Conservation (phyloP, 2,888 invertebrate genomes). For the Hedya salicella region DNA sequence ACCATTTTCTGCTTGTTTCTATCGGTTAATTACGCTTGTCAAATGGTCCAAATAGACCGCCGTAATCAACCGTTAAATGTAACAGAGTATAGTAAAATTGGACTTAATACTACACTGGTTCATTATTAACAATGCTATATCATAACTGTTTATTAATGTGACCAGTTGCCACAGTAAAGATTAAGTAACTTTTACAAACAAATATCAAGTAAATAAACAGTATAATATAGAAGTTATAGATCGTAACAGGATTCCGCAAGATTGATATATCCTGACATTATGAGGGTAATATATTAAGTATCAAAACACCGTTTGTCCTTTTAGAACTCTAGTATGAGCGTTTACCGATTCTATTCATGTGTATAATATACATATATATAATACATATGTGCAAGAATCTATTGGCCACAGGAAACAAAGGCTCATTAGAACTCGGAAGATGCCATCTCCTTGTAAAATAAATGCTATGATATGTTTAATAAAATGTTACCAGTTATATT, state of each 20-base stretch:
- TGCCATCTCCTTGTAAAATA: too few relatives aligned
- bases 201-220: conserved; percentile 14
- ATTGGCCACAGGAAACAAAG: too few relatives aligned
- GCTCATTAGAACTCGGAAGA: too few relatives aligned
- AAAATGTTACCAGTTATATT: too few relatives aligned
- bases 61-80: too few relatives aligned
- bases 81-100: too few relatives aligned
- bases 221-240: conserved; percentile 14
- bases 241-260: too few relatives aligned
- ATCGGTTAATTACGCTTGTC: too few relatives aligned
- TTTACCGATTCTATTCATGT: conserved; percentile 3
- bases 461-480: too few relatives aligned
- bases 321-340: conserved; percentile 3
- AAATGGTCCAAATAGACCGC: too few relatives aligned
- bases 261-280: neutral
- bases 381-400: too few relatives aligned
- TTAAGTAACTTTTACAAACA: conserved; percentile 3
- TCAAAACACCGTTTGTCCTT: neutral
- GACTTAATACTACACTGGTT: conserved; percentile 9
- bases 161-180: neutral
- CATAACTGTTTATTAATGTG: conserved; percentile 11
- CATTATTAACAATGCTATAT: conserved; percentile 21
- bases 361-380: neutral
- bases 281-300: neutral
- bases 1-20: too few relatives aligned